These are phyloP conservation scores for Anagrus nilaparvatae DNA, from an alignment of 1,140 invertebrate species.

Conservation along the genomic window DNA sequence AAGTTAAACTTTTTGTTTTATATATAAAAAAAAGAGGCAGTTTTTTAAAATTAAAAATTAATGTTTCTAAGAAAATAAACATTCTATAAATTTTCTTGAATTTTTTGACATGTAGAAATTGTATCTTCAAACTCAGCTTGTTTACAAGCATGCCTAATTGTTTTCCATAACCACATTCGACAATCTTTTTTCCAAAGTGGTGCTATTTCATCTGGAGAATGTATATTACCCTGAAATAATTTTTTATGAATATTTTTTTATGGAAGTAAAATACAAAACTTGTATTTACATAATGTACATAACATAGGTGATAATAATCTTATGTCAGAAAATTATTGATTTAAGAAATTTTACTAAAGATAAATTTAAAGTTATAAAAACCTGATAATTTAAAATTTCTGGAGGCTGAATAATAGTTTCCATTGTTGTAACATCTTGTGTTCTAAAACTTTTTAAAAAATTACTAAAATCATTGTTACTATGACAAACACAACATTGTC, in stretches of 20 bases:
- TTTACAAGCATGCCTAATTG: constrained; percentile 25
- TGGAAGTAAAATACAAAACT: too few species aligned
- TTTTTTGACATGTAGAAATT: too few species aligned
- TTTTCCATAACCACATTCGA: constrained; percentile 55
- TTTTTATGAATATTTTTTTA: constrained; percentile 6
- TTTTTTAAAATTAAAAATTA: too few species aligned
- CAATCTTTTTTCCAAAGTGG: constrained; percentile 56
- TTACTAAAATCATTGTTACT: constrained; percentile 16
- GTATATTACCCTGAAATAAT: constrained; percentile 28
- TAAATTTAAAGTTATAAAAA: constrained; percentile 11
- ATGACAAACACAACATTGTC: constrained; percentile 23
- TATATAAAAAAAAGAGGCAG: too few species aligned
- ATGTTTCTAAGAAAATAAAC: too few species aligned
- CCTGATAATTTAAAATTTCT: constrained; percentile 33
- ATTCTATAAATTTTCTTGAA: too few species aligned
- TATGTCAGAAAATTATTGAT: constrained; percentile 2
- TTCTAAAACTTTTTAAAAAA: constrained; percentile 19
- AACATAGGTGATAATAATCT: too few species aligned
- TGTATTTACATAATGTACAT: too few species aligned
- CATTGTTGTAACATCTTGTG: constrained; percentile 28
- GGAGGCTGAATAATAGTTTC: constrained; percentile 26
- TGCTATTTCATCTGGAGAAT: constrained; percentile 39
- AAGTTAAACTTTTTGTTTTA: too few species aligned
- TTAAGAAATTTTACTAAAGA: not conserved
- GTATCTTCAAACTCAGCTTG: too few species aligned